Percentiles rank a stretch among this genome's conserved stretches.
Conservation (phyloP, 2,797 vertebrate genomes). For the Notolepis coatsorum region DNA sequence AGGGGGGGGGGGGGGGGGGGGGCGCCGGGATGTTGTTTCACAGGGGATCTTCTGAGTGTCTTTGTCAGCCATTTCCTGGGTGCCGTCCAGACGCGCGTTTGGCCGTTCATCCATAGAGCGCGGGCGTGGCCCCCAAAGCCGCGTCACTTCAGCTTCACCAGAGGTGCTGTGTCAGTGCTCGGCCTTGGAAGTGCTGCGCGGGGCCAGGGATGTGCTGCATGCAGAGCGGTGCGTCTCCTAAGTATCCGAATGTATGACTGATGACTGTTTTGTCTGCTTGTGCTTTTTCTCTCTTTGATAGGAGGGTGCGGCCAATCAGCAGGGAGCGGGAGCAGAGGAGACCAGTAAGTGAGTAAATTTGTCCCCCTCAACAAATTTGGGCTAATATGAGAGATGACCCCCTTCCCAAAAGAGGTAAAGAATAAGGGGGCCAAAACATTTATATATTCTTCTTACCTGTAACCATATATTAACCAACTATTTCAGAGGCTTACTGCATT, state of each 20-base stretch:
- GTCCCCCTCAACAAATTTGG: too few species aligned
- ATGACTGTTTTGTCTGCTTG: slow-evolving; percentile 19
- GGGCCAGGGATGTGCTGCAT: slow-evolving; percentile 24
- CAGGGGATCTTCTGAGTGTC: slow-evolving; percentile 31
- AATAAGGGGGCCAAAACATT: too few species aligned
- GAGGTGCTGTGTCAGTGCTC: slow-evolving; percentile 21
- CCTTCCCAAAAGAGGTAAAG: too few species aligned
- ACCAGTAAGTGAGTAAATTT: slow-evolving; percentile 58
- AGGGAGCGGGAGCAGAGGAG: slow-evolving; percentile 20
- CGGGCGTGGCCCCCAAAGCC: slow-evolving; percentile 28
- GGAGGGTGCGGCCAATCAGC: slow-evolving; percentile 34
- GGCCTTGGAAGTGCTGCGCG: slow-evolving; percentile 17
- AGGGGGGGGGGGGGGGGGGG: slow-evolving; percentile 10
- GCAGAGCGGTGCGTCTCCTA: slow-evolving; percentile 1
- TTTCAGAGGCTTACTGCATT: too few species aligned
- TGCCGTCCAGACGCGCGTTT: slow-evolving; percentile 33
- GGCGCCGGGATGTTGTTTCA: too few species aligned
- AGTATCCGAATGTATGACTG: slow-evolving; percentile 16
- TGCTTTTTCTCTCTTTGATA: slow-evolving; percentile 46
- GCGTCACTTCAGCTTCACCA: slow-evolving; percentile 10
- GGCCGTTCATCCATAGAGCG: slow-evolving; percentile 26
- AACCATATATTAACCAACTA: too few species aligned
- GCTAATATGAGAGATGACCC: too few species aligned
- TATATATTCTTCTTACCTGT: too few species aligned
- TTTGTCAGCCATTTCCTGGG: slow-evolving; percentile 53